These are phyloP conservation scores for Perizoma flavofasciatum DNA, from an alignment of 2,888 invertebrate species.

Conservation along the genomic window DNA sequence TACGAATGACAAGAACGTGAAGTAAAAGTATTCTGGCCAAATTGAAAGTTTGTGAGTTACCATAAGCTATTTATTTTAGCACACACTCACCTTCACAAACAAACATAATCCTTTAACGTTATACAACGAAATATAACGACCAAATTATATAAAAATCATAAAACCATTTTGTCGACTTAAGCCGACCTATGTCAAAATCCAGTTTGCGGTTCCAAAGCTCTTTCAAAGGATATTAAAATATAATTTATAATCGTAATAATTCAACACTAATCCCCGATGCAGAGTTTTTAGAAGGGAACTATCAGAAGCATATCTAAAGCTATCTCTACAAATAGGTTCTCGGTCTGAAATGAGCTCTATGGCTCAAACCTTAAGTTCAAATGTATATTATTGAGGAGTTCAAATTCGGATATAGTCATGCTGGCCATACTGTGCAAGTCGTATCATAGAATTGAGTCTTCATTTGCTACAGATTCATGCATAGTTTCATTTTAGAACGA, in stretches of 20 bases:
- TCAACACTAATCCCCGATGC: conserved; percentile 50
- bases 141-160: conserved; percentile 41
- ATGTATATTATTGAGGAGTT: background rate
- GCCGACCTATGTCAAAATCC: conserved; percentile 51
- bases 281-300: conserved; percentile 35
- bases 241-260: conserved; percentile 58
- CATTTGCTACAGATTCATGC: background rate
- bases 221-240: conserved; percentile 50
- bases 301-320: conserved; percentile 18
- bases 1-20: no score
- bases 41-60: background rate
- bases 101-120: conserved; percentile 22
- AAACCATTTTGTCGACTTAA: conserved; percentile 48
- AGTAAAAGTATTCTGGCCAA: no score
- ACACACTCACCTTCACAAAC: conserved; percentile 11
- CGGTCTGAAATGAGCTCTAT: background rate
- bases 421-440: no score
- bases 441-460: background rate
- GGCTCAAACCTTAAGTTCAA: background rate
- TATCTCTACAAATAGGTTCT: background rate
- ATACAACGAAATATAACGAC: conserved; percentile 23
- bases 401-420: background rate
- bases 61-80: conserved; percentile 21
- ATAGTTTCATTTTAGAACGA: no score
- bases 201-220: conserved; percentile 47